Percentiles rank a stretch among this genome's conserved stretches.
Evolutionary conservation across 1,140 invertebrate species (phyloP).

Genomic region (Nautilus pompilius): DNA sequence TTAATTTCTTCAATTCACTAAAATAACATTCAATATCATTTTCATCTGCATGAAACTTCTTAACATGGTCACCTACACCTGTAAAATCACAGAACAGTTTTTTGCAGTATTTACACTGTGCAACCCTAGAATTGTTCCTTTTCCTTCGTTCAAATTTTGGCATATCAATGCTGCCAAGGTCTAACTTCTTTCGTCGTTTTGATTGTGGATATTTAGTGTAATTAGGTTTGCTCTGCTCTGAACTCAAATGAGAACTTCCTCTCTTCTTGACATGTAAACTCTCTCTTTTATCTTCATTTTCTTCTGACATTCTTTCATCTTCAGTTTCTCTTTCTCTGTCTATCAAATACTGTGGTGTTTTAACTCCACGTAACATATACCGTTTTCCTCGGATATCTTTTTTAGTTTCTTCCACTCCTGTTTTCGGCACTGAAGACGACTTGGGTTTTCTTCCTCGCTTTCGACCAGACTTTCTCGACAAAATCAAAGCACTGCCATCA

Average conservation of each 20-base stretch:
- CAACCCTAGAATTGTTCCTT: constrained; percentile 4
- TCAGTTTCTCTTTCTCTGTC: neutral
- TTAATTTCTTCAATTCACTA: constrained; percentile 11
- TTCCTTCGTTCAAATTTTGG: neutral
- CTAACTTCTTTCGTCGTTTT: neutral
- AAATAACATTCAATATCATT: constrained; percentile 20
- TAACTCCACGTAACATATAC: neutral
- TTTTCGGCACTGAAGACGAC: neutral
- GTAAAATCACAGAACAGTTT: constrained; percentile 26
- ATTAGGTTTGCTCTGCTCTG: neutral
- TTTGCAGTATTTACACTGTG: constrained; percentile 14
- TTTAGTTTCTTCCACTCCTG: neutral
- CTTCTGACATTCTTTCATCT: neutral
- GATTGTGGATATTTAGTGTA: neutral
- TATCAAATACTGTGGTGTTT: neutral
- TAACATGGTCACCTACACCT: constrained; percentile 27
- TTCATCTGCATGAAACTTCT: constrained; percentile 20
- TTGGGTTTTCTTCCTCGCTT: neutral
- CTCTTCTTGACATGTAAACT: neutral
- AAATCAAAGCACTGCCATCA: neutral
- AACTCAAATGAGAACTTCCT: neutral
- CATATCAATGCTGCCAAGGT: neutral
- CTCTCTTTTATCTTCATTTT: neutral
- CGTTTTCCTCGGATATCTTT: neutral
- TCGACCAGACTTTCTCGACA: neutral